phyloP scores from a whole-genome alignment of 2,113 vertebrate genomes.

The Myocastor coypus region DNA sequence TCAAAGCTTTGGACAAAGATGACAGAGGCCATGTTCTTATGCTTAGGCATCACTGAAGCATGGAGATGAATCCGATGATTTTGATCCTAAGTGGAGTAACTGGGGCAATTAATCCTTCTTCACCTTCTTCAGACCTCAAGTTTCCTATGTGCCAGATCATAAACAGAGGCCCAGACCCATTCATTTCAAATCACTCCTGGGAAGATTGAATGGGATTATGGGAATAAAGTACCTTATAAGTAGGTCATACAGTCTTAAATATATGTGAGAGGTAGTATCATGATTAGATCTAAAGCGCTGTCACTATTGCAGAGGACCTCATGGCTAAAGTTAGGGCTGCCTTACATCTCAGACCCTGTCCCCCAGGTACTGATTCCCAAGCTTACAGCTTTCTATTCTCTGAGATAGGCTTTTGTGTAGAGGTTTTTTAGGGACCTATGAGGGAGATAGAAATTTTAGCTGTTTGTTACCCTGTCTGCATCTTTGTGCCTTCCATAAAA shows the following conservation, averaged over 20 bases:
- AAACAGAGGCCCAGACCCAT: not conserved
- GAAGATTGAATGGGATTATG: not conserved
- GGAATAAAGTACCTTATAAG: not conserved
- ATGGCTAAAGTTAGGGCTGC: not conserved
- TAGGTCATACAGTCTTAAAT: not conserved
- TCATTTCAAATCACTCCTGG: not conserved
- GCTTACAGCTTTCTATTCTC: not conserved
- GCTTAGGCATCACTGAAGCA: not conserved
- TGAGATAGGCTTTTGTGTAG: not conserved
- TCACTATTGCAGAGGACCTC: conserved; percentile 15
- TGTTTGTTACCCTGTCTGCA: not conserved
- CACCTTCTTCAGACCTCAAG: not conserved
- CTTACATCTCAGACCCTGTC: not conserved
- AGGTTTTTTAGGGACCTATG: not conserved
- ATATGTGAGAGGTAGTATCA: not conserved
- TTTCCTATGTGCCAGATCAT: not conserved
- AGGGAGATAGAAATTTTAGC: too few relatives aligned
- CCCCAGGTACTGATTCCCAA: not conserved
- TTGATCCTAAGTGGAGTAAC: not conserved
- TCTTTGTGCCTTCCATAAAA: not conserved
- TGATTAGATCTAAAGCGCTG: not conserved
- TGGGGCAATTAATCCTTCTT: too few relatives aligned
- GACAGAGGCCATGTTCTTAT: not conserved
- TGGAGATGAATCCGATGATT: not conserved
- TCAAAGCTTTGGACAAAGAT: not conserved